Evolutionary conservation across 2,888 invertebrate species (phyloP), one percentile per base, ranked within the genome.

Genomic region (Acleris cristana): DNA sequence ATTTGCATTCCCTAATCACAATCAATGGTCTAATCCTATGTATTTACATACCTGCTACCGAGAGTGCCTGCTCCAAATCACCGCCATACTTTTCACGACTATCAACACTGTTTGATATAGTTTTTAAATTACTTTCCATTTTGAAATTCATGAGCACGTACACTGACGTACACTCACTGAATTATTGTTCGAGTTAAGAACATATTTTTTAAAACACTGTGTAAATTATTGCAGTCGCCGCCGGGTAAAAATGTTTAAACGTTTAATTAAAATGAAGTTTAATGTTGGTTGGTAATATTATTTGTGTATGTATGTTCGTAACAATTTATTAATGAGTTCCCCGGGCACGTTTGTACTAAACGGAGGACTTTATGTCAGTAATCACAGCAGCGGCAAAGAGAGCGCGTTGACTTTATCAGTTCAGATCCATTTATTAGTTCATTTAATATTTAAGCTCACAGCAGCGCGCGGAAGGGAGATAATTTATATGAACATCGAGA

Each of bases 21-120:
- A 34, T 34, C 3, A 34, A 3, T 34, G 10, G 34, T 34, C 34
- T 10, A 30, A 21, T 18, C 16, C 14, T 12, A n/a, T 1, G 6
- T n/a, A 6, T 18, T n/a, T n/a, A 48, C 57, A 64, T 61, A 79
- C 83, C 83, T 61, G 79, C 81, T 4, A 81, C 75, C 52, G 80
- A 72, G 26, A 90, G 76, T 5, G 89, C 89, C 48, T 88, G 84
- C 34, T 89, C 89, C 79, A 89, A 79, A 76, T 88, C 86, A 4
- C 82, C 81, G 3, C 78, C 76, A 71, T 77, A 71, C 62, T 81
- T 78, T 6, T 79, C 79, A 69, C 71, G 67, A 19, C 62, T 72
- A 7, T 79, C 72, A 48, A 86, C 75, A 71, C 72, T 76, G 62
- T 78, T 78, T 0, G 87, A 70, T 34, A 88, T 70, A 2, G 84